Evolutionary conservation across 2,113 vertebrate species (phyloP).

Genomic region (Vulpes vulpes): DNA sequence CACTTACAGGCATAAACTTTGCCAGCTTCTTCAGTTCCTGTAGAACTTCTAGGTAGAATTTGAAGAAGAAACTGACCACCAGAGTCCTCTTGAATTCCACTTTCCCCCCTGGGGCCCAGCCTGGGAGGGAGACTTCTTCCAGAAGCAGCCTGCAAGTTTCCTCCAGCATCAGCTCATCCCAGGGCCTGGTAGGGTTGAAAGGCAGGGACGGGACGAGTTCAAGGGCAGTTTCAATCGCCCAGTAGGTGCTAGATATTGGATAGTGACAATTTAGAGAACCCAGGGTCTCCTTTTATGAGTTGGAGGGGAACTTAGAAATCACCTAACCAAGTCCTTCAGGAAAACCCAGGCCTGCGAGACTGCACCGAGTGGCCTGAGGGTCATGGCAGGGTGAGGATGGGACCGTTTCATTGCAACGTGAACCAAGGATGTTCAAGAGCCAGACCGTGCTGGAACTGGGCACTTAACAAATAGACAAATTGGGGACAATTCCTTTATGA

Average conservation of each 20-base stretch:
- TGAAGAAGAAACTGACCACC: slow-evolving; percentile 94
- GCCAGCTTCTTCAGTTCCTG: slow-evolving; percentile 87
- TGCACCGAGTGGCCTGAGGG: slow-evolving; percentile 89
- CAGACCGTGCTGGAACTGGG: not conserved
- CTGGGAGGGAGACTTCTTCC: slow-evolving; percentile 89
- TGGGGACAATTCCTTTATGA: too few species aligned
- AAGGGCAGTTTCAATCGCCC: not conserved
- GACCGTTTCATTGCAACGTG: not conserved
- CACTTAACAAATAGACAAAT: not conserved
- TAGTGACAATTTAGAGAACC: not conserved
- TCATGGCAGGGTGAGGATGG: slow-evolving; percentile 82
- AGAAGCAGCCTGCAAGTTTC: slow-evolving; percentile 90
- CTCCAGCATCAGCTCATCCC: slow-evolving; percentile 91
- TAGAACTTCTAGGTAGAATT: slow-evolving; percentile 92
- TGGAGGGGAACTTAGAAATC: not conserved
- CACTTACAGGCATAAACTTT: slow-evolving; percentile 27
- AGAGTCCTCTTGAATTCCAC: slow-evolving; percentile 92
- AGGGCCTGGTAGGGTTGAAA: slow-evolving; percentile 82
- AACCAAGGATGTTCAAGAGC: not conserved
- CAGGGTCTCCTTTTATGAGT: not conserved
- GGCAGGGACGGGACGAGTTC: not conserved
- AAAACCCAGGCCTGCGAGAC: slow-evolving; percentile 89
- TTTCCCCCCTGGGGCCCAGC: slow-evolving; percentile 87
- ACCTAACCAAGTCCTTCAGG: slow-evolving; percentile 76
- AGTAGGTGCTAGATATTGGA: not conserved